phyloP scores from a whole-genome alignment of 2,797 vertebrate species.

The Cottoperca gobio region DNA sequence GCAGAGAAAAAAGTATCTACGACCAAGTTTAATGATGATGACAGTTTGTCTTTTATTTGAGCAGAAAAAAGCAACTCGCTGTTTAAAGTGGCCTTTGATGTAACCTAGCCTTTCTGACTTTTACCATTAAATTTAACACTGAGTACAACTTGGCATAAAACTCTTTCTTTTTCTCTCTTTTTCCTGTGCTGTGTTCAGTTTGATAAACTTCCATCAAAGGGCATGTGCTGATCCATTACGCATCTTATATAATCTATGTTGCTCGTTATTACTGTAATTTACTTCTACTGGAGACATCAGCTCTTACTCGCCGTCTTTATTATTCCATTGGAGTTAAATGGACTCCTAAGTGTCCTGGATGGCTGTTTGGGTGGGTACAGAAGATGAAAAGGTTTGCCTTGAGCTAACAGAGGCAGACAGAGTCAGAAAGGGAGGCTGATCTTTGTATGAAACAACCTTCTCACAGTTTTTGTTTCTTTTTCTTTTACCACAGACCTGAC shows the following conservation, averaged over 20 bases:
- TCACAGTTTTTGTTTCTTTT: slow-evolving; percentile 48
- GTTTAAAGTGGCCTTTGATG: slow-evolving; percentile 72
- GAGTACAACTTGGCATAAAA: slow-evolving; percentile 57
- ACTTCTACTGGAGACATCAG: slow-evolving; percentile 46
- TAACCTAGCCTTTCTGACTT: slow-evolving; percentile 62
- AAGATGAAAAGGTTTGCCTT: slow-evolving; percentile 74
- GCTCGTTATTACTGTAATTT: slow-evolving; percentile 63
- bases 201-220: slow-evolving; percentile 65
- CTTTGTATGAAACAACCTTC: slow-evolving; percentile 41
- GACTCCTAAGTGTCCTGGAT: slow-evolving; percentile 65
- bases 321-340: slow-evolving; percentile 64
- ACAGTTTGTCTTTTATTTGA: slow-evolving; percentile 73
- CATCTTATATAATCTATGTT: slow-evolving; percentile 54
- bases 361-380: slow-evolving; percentile 66
- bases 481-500: slow-evolving; percentile 38
- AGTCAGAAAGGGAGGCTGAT: slow-evolving; percentile 55
- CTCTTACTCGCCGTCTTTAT: slow-evolving; percentile 45
- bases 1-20: slow-evolving; percentile 51
- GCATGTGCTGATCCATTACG: slow-evolving; percentile 49
- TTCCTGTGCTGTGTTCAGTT: slow-evolving; percentile 52
- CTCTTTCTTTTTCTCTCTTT: slow-evolving; percentile 15
- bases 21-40: slow-evolving; percentile 69
- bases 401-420: slow-evolving; percentile 60
- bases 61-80: slow-evolving; percentile 55
- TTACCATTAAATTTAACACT: slow-evolving; percentile 67